These are phyloP conservation scores for Brienomyrus longianalis DNA, from an alignment of 2,113 vertebrate genomes.

Conservation along the genomic window DNA sequence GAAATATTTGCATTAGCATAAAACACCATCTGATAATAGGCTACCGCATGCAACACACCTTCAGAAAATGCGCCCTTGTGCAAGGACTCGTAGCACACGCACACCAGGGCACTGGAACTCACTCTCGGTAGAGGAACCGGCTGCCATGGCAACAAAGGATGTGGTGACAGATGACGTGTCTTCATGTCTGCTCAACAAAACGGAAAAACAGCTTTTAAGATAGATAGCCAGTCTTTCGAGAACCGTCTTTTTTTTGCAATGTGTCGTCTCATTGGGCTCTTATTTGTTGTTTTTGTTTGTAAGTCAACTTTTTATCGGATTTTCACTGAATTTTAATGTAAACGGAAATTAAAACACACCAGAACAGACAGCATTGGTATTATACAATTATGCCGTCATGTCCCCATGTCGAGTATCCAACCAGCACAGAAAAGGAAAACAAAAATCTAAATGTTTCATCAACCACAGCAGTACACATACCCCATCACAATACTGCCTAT, in stretches of 20 bases:
- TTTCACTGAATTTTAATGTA: no score
- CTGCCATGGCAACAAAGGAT: constrained; percentile 24
- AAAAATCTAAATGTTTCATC: no score
- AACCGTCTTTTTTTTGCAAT: not conserved
- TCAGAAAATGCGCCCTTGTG: not conserved
- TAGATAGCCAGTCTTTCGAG: not conserved
- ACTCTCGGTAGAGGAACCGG: not conserved
- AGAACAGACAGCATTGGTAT: no score
- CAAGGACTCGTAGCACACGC: not conserved
- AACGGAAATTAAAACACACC: no score
- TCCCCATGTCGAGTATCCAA: no score
- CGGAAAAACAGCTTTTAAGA: not conserved
- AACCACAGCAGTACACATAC: no score
- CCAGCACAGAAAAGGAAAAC: no score
- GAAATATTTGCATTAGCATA: not conserved
- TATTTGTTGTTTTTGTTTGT: not conserved
- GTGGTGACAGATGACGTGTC: constrained; percentile 15
- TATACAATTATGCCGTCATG: no score
- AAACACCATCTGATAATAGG: not conserved
- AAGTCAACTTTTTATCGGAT: not conserved
- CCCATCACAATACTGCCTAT: not conserved
- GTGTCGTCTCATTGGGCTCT: not conserved
- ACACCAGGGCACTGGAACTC: not conserved
- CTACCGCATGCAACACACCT: not conserved
- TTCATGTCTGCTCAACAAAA: not conserved